A percentile compares a stretch with the other conserved stretches of the same genome.
Evolutionary conservation across 2,888 invertebrate genomes (phyloP).

Genomic region (Phyllotreta striolata): DNA sequence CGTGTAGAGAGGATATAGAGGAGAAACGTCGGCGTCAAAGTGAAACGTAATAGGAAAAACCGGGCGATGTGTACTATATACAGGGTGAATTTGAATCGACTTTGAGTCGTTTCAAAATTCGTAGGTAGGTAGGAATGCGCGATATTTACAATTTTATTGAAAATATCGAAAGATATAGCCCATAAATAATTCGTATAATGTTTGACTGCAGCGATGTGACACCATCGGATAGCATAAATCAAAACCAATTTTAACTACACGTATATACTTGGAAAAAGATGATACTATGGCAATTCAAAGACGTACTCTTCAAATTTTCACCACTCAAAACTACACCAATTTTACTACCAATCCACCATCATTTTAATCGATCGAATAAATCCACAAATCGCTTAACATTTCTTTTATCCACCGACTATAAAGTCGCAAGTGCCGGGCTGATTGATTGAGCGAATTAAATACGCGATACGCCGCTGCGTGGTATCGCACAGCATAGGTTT

Average conservation of each 20-base stretch:
- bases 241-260: slow-evolving; percentile 22
- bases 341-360: too few relatives aligned
- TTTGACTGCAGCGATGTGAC: slow-evolving; percentile 20
- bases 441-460: not conserved
- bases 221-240: slow-evolving; percentile 16
- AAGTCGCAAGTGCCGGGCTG: not conserved
- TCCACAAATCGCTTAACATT: not conserved
- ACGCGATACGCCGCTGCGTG: not conserved
- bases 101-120: not conserved
- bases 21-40: slow-evolving; percentile 5
- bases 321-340: too few relatives aligned
- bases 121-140: too few relatives aligned
- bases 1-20: slow-evolving; percentile 27
- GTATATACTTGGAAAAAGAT: slow-evolving; percentile 14
- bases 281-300: slow-evolving; percentile 6
- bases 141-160: not conserved
- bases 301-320: not conserved
- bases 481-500: slow-evolving; percentile 25
- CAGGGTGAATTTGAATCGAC: not conserved
- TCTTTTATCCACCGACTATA: not conserved
- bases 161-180: slow-evolving; percentile 17
- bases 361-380: too few relatives aligned
- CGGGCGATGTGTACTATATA: too few relatives aligned
- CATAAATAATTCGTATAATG: slow-evolving; percentile 15
- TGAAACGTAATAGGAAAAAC: not conserved